Evolutionary conservation across 2,888 invertebrate genomes (phyloP), one percentile per base, ranked within the genome.

Genomic region (Drosophila mayaguana): DNA sequence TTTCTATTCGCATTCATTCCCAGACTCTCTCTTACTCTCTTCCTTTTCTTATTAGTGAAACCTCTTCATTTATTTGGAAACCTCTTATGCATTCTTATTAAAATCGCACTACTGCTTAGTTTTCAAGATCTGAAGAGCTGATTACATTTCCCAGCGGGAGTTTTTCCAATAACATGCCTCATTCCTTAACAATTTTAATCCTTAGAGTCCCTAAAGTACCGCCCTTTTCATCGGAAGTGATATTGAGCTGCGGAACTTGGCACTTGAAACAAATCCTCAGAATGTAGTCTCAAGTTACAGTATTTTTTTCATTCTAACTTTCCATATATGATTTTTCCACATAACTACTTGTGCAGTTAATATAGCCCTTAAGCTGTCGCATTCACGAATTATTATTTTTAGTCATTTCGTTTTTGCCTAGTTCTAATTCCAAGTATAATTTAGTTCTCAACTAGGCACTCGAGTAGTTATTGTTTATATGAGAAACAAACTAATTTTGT

Each of bases 171-270:
- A 53, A 28, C 43, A 7, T 34, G 12, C 18, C 65, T 25, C 18
- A 11, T 94, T 77, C 77, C 94, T 22, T 94, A 94, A 0, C 81
- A 90, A 4, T 92, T 92, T 61, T 40, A 74, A 89, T 1, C 75
- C 81, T 81, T n/a, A 73, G 83, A 22, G 92, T 1, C 75, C 82
- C 80, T 18, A 72, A 82, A 22, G 92, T 93, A 50, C 80, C 48
- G 65, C 72, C 22, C 25, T 91, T 81, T 93, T 93, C 74, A 73
- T 85, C 59, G 78, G 80, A 54, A 84, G 83, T 56, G 57, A 61
- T 18, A 83, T 91, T 73, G 80, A 90, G 71, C 73, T 83, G 80
- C 86, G 86, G 63, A 76, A 86, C 51, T 92, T 90, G 61, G 68
- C 91, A 72, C 85, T 93, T 65, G 75, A 92, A 59, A 72, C 84